phyloP scores from a whole-genome alignment of 2,888 invertebrate species.

The Brachylomia viminalis region DNA sequence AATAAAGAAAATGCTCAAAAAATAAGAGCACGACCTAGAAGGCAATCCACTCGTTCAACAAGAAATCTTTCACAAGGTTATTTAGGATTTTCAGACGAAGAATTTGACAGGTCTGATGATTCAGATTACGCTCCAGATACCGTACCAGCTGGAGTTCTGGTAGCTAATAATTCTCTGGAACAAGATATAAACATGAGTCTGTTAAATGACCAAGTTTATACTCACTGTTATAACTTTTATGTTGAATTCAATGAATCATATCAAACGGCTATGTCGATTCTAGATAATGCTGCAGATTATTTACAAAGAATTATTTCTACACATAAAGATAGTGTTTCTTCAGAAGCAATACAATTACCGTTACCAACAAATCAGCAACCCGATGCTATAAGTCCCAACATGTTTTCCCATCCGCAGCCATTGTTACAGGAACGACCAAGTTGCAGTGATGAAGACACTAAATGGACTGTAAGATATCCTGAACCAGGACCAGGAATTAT shows the following conservation, averaged over 20 bases:
- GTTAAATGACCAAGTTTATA: constrained; percentile 11
- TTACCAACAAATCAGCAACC: background rate
- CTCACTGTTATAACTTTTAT: constrained; percentile 24
- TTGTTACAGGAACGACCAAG: constrained; percentile 3
- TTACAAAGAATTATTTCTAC: constrained; percentile 14
- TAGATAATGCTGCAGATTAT: constrained; percentile 30
- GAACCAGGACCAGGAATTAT: constrained; percentile 5
- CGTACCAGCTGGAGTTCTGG: background rate
- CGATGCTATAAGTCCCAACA: background rate
- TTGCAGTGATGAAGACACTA: constrained; percentile 10
- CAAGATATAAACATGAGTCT: background rate
- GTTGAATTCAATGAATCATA: constrained; percentile 34
- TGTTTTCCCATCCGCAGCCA: constrained; percentile 22
- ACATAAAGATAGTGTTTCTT: background rate
- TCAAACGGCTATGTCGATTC: constrained; percentile 24
- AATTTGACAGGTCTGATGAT: constrained; percentile 21
- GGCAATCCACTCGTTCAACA: constrained; percentile 6
- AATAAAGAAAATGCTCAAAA: background rate
- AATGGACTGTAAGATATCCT: constrained; percentile 26
- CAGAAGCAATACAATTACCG: background rate
- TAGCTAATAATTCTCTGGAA: background rate
- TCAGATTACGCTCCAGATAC: background rate
- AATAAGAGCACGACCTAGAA: background rate
- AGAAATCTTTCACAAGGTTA: background rate
- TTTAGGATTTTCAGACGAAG: constrained; percentile 13